Conservation (phyloP, 2,888 invertebrate species). For the Platycnemis pennipes region DNA sequence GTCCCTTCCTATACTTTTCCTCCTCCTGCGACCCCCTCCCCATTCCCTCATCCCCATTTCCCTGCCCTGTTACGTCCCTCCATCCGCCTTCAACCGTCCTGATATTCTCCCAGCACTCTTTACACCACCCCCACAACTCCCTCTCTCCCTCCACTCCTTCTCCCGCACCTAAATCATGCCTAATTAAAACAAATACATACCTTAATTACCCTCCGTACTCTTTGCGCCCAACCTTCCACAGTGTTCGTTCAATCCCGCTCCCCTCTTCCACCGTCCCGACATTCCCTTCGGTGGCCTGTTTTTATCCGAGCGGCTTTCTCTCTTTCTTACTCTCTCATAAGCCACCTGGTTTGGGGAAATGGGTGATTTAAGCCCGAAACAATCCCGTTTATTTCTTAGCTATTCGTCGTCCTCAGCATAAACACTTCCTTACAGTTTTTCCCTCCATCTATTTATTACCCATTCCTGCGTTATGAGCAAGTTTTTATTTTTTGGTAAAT, state of each 20-base stretch:
- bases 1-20: conserved; percentile 2
- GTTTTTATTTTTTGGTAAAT: too few species aligned
- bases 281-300: conserved; percentile 39
- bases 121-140: background rate
- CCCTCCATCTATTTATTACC: background rate
- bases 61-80: background rate
- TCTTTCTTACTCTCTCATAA: background rate
- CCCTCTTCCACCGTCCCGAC: background rate
- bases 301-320: background rate
- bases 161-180: conserved; percentile 49
- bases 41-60: background rate
- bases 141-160: conserved; percentile 20
- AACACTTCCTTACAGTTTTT: background rate
- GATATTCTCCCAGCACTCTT: conserved; percentile 5
- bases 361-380: background rate
- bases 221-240: background rate
- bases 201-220: conserved; percentile 57
- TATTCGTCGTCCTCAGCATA: background rate
- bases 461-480: too few species aligned
- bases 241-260: background rate
- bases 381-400: background rate
- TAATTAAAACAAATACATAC: conserved; percentile 67
- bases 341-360: background rate
- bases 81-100: background rate
- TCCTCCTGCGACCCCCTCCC: background rate